A percentile compares a stretch with the other conserved stretches of the same genome.
phyloP scores from a whole-genome alignment of 2,888 invertebrate genomes.

The Drosophila anomalata region DNA sequence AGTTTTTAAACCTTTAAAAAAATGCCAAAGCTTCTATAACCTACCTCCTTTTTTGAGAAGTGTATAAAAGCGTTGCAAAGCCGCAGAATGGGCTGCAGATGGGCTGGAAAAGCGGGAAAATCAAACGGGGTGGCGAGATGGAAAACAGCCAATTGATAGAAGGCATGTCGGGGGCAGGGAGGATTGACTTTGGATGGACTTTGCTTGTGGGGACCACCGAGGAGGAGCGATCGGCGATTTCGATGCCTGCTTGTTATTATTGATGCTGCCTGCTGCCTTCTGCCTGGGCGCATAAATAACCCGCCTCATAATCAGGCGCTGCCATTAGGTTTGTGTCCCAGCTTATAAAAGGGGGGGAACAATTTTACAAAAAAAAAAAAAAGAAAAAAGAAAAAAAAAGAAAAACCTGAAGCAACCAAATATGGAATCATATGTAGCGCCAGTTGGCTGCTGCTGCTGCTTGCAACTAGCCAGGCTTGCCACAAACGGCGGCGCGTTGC shows the following conservation, averaged over 20 bases:
- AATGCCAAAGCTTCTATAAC: too few species aligned
- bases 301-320: constrained; percentile 68
- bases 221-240: constrained; percentile 46
- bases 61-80: background rate
- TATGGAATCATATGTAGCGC: constrained; percentile 71
- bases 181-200: constrained; percentile 12
- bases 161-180: too few species aligned
- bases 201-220: constrained; percentile 65
- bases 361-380: background rate
- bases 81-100: constrained; percentile 36
- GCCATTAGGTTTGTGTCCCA: constrained; percentile 57
- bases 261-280: constrained; percentile 47
- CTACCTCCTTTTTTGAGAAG: background rate
- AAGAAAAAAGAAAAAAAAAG: background rate
- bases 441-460: constrained; percentile 42
- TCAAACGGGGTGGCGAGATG: constrained; percentile 5
- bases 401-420: constrained; percentile 56
- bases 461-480: constrained; percentile 3
- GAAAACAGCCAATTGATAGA: background rate
- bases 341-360: constrained; percentile 44
- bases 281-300: constrained; percentile 50
- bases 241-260: constrained; percentile 62
- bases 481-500: constrained; percentile 23
- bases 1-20: too few species aligned
- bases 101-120: constrained; percentile 23